A percentile compares a stretch with the other conserved stretches of the same genome.
phyloP scores from a whole-genome alignment of 1,140 invertebrate species.

The Drosophila quadrilineata region DNA sequence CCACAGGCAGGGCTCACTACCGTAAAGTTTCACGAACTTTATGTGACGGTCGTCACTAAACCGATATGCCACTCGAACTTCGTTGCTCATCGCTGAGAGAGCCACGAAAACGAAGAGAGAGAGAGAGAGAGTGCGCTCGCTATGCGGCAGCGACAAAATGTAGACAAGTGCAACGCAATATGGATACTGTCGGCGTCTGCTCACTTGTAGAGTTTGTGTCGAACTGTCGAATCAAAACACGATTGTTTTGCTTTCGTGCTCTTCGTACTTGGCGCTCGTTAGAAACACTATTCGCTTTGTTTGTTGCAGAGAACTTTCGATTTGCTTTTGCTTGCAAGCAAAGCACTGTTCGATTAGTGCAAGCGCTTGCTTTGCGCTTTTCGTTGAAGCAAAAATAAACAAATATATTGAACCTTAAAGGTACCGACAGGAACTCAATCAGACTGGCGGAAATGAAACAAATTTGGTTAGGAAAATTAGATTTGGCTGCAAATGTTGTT shows the following conservation, averaged over 20 bases:
- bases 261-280: not conserved
- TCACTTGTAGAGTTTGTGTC: constrained; percentile 16
- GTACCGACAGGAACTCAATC: constrained; percentile 12
- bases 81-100: not conserved
- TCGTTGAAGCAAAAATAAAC: too few relatives aligned
- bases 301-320: not conserved
- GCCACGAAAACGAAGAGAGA: not conserved
- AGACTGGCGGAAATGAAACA: constrained; percentile 8
- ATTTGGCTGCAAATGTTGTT: not conserved
- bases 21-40: constrained; percentile 53
- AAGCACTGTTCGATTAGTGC: too few relatives aligned
- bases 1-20: constrained; percentile 58
- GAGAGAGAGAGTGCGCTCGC: not conserved
- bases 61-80: constrained; percentile 34
- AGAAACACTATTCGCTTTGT: too few relatives aligned
- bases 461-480: not conserved
- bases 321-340: not conserved
- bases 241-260: constrained; percentile 8
- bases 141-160: not conserved
- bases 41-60: constrained; percentile 55
- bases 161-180: too few relatives aligned
- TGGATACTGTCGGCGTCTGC: constrained; percentile 15
- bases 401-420: too few relatives aligned
- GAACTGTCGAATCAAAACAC: constrained; percentile 21
- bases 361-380: too few relatives aligned